phyloP scores from a whole-genome alignment of 64 coral and sea anemone species.

The Stylophora pistillata region DNA sequence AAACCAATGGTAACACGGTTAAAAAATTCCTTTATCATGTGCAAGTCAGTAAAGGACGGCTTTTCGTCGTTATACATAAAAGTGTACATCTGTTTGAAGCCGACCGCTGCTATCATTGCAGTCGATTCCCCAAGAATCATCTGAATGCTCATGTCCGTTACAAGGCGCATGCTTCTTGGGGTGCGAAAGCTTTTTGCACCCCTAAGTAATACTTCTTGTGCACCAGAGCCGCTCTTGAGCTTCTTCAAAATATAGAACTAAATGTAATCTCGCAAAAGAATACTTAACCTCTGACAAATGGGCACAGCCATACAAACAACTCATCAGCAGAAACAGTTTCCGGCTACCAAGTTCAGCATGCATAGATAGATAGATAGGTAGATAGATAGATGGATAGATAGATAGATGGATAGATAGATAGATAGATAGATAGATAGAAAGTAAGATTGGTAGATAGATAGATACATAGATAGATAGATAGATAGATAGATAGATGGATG shows the following conservation, averaged over 20 bases:
- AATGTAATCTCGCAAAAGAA: conserved; percentile 75
- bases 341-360: too few species aligned
- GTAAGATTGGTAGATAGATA: too few species aligned
- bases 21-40: conserved; percentile 21
- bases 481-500: too few species aligned
- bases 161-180: conserved; percentile 71
- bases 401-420: too few species aligned
- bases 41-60: conserved; percentile 2
- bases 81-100: conserved; percentile 57
- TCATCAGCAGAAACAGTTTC: too few species aligned
- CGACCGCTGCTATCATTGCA: conserved; percentile 63
- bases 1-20: conserved; percentile 28
- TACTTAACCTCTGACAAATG: conserved; percentile 55
- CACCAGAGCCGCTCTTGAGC: not conserved
- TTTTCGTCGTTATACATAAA: conserved; percentile 52
- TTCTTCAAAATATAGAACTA: conserved; percentile 70
- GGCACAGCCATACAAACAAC: too few species aligned
- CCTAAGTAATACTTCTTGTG: too few species aligned
- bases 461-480: too few species aligned
- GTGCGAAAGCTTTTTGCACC: conserved; percentile 40
- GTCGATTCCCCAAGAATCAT: conserved; percentile 76
- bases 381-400: too few species aligned
- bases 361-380: too few species aligned
- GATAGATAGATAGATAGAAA: too few species aligned
- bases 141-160: conserved; percentile 80